Conservation (phyloP, 2,888 invertebrate genomes). For the Biston stratarius region DNA sequence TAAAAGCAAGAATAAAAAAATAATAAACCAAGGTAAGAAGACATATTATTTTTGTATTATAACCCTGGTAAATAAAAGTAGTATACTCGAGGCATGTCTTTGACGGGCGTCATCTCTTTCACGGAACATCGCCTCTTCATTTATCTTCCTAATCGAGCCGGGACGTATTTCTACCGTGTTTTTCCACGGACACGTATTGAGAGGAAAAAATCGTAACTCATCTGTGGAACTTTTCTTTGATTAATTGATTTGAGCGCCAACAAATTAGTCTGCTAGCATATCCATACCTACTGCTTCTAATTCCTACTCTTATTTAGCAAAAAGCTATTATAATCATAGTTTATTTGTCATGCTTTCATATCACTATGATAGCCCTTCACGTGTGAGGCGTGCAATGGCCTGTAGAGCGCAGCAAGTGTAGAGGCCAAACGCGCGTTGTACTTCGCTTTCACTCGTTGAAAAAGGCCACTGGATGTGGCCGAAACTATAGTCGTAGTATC, state of each 20-base stretch:
- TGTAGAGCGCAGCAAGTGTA: no score
- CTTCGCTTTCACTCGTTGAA: no score
- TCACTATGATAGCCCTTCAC: no score
- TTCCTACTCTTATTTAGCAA: neutral
- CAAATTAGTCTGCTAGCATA: neutral
- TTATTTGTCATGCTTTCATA: no score
- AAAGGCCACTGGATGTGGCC: no score
- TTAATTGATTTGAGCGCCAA: conserved; percentile 1
- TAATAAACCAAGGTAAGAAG: conserved; percentile 15
- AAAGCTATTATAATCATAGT: no score
- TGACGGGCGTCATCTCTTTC: conserved; percentile 48
- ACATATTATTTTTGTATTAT: conserved; percentile 24
- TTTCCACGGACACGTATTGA: conserved; percentile 24
- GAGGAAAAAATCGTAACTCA: conserved; percentile 2
- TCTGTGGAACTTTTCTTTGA: conserved; percentile 3
- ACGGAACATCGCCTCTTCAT: conserved; percentile 40
- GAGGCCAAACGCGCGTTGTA: no score
- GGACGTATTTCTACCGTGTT: conserved; percentile 29
- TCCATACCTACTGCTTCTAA: no score
- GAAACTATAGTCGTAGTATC: no score
- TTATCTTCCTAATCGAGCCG: conserved; percentile 43
- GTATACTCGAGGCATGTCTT: conserved; percentile 25
- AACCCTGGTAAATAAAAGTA: conserved; percentile 19
- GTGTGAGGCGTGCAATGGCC: no score
- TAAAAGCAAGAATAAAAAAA: neutral